Base-by-base conservation (phyloP, 2,113 vertebrate species). In the Dicentrarchus labrax region DNA sequence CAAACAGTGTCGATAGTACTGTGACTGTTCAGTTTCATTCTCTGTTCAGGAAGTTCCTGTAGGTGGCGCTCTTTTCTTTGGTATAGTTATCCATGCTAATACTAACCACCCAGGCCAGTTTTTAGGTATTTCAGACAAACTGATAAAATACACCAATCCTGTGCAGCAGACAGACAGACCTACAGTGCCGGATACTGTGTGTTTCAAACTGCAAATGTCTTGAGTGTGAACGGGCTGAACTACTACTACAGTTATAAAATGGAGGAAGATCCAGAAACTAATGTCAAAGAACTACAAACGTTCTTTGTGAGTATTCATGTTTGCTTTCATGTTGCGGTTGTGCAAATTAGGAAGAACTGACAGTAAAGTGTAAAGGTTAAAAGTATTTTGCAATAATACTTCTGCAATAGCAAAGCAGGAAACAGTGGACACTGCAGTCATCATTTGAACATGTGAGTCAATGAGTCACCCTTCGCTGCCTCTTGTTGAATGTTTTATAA, bases 371-470 rank as follows among this genome's bases (percentile, higher is more conserved):
- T 6, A 71, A 66, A 72, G 22, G 43, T 68, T 66, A 24, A 69
- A 76, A 41, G 19, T 66, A 56, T 68, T 75, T 13, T 45, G 19
- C 30, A 79, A 60, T 66, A 39, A 73, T 0, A n/a, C 2, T 59
- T 8, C 2, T 45, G 43, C 17, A 21, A 19, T 1, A 19, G 11
- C n/a, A 67, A 48, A 41, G 41, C 39, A 76, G 66, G 57, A 72
- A 65, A 62, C 11, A 2, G 13, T 11, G 24, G 24, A 22, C 1
- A 8, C 62, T 19, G 22, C 24, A 50, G 48, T 80, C 53, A 57
- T 45, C 50, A 61, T 41, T 72, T 48, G 1, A 65, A 47, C 77
- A 82, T 70, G 53, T 76, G 30, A 73, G 61, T 57, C 22, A 24
- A 19, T 54, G 70, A 81, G 7, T 84, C 71, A 82, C 13, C 0